Base-by-base conservation (phyloP, 2,113 vertebrate genomes). In the Tursiops truncatus region DNA sequence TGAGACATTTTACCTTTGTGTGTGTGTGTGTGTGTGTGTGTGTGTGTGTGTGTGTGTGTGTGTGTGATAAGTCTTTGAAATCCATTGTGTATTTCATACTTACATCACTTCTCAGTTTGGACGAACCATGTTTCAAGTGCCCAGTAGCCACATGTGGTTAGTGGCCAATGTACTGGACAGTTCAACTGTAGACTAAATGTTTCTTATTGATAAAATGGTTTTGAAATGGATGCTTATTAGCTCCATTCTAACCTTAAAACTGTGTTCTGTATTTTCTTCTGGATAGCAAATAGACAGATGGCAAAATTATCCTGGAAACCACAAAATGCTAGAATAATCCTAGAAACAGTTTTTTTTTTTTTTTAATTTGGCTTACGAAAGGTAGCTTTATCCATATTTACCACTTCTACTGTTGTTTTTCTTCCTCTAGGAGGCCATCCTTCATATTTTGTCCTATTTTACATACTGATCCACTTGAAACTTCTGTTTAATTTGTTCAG, bases 31-130 rank as follows among this genome's bases (percentile, higher is more conserved):
- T 58, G 8, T 65, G 60, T 80, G 5, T 58, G 60, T 80, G 5
- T 58, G 8, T 65, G 60, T 80, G 5, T 58, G 0, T 5, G 44
- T 4, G 0, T 23, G 0, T 5, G 44, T 4, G 0, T 23, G 0
- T 80, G 5, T 58, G 8, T 60, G 60, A 36, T 53, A 65, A 44
- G 26, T 53, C 65, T 84, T 70, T 95, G 44, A 80, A 38, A 92
- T 53, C 10, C 11, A 47, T 6, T 86, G 25, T 18, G 8, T 33
- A 12, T 77, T 65, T 94, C 85, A 62, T 56, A 67, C 20, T 53
- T 53, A 62, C 0, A 56, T 14, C 67, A 44, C 65, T 53, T 93
- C 26, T 79, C 13, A 33, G 0, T 79, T 83, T 47, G 6, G 4
- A n/a, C 8, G 33, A 38, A 6, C n/a, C 8, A 0, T 41, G 1